Evolutionary conservation across 2,888 invertebrate genomes (phyloP).

Genomic region (Sipha maydis): DNA sequence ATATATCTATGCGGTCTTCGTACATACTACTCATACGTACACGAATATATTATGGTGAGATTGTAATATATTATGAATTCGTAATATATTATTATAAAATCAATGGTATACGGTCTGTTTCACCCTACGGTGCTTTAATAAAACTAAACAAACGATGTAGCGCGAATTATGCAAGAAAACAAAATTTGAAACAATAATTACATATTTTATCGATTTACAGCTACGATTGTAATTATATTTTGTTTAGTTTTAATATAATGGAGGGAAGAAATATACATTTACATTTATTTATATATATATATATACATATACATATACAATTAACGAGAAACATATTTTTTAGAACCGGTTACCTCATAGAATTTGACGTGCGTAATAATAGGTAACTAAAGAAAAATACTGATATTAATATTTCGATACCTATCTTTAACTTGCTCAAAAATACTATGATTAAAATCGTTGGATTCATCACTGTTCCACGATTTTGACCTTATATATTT

Average conservation of each 20-base stretch:
- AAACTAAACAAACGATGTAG: background rate
- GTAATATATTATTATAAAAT: no score
- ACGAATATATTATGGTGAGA: no score
- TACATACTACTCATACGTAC: no score
- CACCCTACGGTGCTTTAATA: no score
- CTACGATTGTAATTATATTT: background rate
- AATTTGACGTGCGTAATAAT: background rate
- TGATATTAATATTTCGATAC: slow-evolving; percentile 1
- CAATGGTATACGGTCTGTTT: no score
- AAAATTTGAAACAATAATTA: background rate
- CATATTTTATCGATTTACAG: background rate
- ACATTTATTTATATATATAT: no score
- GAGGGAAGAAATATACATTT: background rate
- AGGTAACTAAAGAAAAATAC: background rate
- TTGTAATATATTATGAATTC: no score
- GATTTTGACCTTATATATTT: background rate
- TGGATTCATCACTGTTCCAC: background rate
- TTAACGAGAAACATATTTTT: slow-evolving; percentile 13
- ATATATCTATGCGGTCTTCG: no score
- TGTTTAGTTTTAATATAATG: background rate
- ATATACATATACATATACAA: background rate
- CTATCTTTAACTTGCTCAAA: background rate
- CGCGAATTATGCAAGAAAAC: background rate
- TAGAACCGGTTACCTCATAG: background rate
- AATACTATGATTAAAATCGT: background rate